phyloP scores from a whole-genome alignment of 2,113 vertebrate genomes.

The Rhea pennata region DNA sequence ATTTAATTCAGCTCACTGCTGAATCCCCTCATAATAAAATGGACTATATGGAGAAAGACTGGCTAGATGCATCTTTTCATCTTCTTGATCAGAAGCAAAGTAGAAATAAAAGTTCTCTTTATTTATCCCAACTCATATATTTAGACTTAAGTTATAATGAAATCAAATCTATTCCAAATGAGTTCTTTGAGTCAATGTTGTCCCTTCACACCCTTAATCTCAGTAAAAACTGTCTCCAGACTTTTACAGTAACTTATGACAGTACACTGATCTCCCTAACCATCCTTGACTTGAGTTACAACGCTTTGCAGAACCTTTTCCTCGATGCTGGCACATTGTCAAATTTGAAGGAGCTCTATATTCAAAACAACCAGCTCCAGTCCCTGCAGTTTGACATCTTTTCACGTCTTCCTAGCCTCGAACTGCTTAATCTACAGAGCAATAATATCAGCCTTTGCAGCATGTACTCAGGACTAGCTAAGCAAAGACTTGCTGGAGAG shows the following conservation, averaged over 20 bases:
- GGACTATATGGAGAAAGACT: constrained; percentile 43
- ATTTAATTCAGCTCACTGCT: constrained; percentile 80
- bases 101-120: constrained; percentile 44
- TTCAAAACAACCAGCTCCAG: constrained; percentile 83
- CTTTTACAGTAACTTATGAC: constrained; percentile 67
- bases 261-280: constrained; percentile 72
- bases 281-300: constrained; percentile 86
- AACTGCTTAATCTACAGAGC: constrained; percentile 82
- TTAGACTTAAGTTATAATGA: constrained; percentile 94
- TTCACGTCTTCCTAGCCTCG: constrained; percentile 78
- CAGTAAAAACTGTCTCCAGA: constrained; percentile 89
- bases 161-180: constrained; percentile 80
- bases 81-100: constrained; percentile 23
- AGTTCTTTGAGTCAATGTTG: constrained; percentile 81
- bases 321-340: constrained; percentile 63
- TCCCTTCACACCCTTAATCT: constrained; percentile 88
- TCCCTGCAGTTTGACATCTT: constrained; percentile 79
- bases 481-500: constrained; percentile 13
- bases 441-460: constrained; percentile 81
- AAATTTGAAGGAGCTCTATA: constrained; percentile 78
- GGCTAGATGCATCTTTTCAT: constrained; percentile 36
- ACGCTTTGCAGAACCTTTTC: constrained; percentile 80
- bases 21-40: constrained; percentile 46
- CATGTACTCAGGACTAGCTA: constrained; percentile 48
- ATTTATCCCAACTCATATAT: constrained; percentile 76